A percentile compares a stretch with the other conserved stretches of the same genome.
Conservation (phyloP, 2,797 vertebrate species). For the Galagoides demidoff region DNA sequence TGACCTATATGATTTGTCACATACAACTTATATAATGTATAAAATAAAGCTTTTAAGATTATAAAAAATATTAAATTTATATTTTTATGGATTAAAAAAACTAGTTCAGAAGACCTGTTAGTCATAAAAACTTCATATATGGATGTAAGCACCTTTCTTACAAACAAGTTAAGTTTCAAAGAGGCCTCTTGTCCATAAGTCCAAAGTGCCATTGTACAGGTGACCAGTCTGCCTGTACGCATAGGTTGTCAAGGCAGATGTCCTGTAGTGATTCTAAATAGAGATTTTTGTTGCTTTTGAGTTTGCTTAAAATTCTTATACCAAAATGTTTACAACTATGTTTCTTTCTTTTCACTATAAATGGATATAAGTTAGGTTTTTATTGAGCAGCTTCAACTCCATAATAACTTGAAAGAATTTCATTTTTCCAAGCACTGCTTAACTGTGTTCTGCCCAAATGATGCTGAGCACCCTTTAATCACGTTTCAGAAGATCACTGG, state of each 20-base stretch:
- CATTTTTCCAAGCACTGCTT: conserved; percentile 2
- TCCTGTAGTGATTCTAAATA: background rate
- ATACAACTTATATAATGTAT: background rate
- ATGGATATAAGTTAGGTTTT: background rate
- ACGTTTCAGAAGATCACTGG: background rate
- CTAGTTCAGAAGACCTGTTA: background rate
- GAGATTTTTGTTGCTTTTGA: background rate
- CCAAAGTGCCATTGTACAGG: background rate
- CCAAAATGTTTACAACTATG: background rate
- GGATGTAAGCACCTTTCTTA: background rate
- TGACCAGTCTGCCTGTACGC: background rate
- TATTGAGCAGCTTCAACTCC: background rate
- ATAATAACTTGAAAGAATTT: background rate
- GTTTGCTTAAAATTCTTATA: conserved; percentile 17
- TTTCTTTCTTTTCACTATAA: conserved; percentile 14
- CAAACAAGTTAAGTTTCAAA: conserved; percentile 20
- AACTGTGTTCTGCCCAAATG: background rate
- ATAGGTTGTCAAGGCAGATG: background rate
- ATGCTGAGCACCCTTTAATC: background rate
- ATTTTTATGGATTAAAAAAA: conserved; percentile 21
- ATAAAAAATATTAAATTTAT: background rate
- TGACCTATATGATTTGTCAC: background rate
- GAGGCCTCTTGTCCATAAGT: background rate
- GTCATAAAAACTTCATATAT: background rate
- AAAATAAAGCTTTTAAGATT: background rate